Evolutionary conservation across 2,888 invertebrate genomes (phyloP).

Genomic region (Rhingia rostrata): DNA sequence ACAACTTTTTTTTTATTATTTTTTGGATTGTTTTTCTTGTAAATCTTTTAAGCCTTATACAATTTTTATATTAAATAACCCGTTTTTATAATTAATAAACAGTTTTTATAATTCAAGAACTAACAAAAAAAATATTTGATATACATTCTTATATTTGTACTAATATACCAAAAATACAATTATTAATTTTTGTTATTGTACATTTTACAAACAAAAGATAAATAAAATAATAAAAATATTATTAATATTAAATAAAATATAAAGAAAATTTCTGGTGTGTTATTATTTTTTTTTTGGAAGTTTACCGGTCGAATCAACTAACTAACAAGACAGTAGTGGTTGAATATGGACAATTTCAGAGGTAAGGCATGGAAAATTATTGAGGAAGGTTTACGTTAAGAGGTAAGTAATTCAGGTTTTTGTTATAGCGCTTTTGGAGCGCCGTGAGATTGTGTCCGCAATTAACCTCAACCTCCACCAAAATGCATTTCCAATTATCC

Average conservation of each 20-base stretch:
- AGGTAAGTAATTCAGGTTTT: no score
- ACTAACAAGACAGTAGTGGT: no score
- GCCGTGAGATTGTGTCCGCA: no score
- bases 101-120: not conserved
- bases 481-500: no score
- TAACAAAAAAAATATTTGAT: not conserved
- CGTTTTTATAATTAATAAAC: conserved; percentile 27
- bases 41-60: no score
- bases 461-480: no score
- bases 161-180: not conserved
- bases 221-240: not conserved
- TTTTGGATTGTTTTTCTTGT: conserved; percentile 10
- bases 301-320: no score
- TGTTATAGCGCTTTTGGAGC: no score
- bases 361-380: no score
- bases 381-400: no score
- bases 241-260: conserved; percentile 1
- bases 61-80: conserved; percentile 11
- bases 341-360: no score
- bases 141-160: not conserved
- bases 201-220: conserved; percentile 22
- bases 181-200: conserved; percentile 19
- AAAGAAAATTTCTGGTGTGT: not conserved
- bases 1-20: conserved; percentile 34
- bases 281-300: no score